Percentiles rank a stretch among this genome's conserved stretches.
These are phyloP conservation scores for Caenorhabditis uteleia DNA, from an alignment of 2,888 invertebrate genomes.

Conservation along the genomic window DNA sequence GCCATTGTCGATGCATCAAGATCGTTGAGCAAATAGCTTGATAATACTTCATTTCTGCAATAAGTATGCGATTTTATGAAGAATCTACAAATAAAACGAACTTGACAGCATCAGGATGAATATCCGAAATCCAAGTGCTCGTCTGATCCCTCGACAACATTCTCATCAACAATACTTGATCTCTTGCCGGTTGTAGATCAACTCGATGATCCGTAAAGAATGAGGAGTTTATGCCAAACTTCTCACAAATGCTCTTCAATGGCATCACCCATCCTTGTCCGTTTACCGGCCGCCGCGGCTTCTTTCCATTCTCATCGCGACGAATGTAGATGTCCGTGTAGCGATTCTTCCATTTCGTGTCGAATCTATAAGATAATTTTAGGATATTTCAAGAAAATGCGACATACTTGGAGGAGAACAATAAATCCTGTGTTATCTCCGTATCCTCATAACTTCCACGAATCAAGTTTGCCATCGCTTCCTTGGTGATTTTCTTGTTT, in stretches of 20 bases:
- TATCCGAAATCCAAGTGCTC: slow-evolving; percentile 33
- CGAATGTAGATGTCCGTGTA: slow-evolving; percentile 47
- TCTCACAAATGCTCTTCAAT: slow-evolving; percentile 47
- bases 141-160: slow-evolving; percentile 30
- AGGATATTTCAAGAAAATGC: neutral
- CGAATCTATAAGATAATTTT: slow-evolving; percentile 26
- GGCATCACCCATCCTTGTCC: slow-evolving; percentile 57
- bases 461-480: slow-evolving; percentile 46
- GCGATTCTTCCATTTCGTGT: slow-evolving; percentile 52
- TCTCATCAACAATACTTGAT: slow-evolving; percentile 39
- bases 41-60: slow-evolving; percentile 40
- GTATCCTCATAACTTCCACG: slow-evolving; percentile 38
- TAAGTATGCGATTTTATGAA: neutral
- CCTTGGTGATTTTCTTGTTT: slow-evolving; percentile 37
- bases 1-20: slow-evolving; percentile 53
- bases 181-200: slow-evolving; percentile 40
- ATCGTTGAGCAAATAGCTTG: slow-evolving; percentile 31
- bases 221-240: slow-evolving; percentile 39
- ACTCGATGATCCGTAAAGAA: slow-evolving; percentile 54
- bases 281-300: slow-evolving; percentile 45
- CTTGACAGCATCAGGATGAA: slow-evolving; percentile 41
- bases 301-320: slow-evolving; percentile 35
- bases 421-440: slow-evolving; percentile 46
- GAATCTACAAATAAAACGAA: neutral
- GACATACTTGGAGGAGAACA: slow-evolving; percentile 41